Conservation (phyloP, 2,797 vertebrate genomes). For the Enteromius mattozi region DNA sequence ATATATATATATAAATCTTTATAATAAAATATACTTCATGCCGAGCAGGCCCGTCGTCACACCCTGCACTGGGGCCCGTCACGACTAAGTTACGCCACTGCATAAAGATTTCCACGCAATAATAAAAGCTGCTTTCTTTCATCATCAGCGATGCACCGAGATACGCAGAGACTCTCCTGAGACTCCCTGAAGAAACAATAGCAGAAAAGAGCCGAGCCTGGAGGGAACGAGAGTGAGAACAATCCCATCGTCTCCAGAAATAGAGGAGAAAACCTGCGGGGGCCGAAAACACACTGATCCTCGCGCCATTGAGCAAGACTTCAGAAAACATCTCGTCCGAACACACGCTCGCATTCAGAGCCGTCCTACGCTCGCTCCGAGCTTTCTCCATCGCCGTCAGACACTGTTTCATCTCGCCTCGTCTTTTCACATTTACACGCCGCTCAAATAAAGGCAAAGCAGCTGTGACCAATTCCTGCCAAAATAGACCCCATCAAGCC, state of each 20-base stretch:
- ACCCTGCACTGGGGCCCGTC: no score
- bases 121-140: not conserved
- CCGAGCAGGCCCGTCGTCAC: no score
- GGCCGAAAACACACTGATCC: not conserved
- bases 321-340: not conserved
- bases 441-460: not conserved
- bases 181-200: not conserved
- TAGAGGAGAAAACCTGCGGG: not conserved
- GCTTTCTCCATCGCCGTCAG: not conserved
- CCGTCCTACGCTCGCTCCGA: not conserved
- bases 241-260: not conserved
- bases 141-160: not conserved
- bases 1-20: no score
- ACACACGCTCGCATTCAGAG: not conserved
- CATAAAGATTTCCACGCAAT: constrained; percentile 11
- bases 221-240: not conserved
- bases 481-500: not conserved
- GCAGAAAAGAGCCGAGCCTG: not conserved
- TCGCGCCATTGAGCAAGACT: not conserved
- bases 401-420: not conserved
- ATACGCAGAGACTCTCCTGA: not conserved
- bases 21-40: no score
- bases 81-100: no score
- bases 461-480: not conserved
- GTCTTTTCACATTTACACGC: not conserved